Evolutionary conservation across 2,113 vertebrate genomes (phyloP).

Genomic region (Petrocephalus zakoni): DNA sequence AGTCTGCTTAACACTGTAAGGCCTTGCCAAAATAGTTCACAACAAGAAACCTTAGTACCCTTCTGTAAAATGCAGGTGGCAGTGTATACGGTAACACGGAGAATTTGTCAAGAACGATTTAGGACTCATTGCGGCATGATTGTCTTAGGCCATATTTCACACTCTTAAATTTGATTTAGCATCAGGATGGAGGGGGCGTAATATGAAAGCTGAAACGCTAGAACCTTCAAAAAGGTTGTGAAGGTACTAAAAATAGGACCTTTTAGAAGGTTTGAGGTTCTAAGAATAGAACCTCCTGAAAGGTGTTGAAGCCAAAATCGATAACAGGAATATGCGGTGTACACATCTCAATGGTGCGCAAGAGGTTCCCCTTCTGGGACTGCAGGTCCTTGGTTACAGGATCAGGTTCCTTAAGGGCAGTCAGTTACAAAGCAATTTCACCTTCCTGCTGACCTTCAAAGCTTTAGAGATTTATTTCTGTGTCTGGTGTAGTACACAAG

Average conservation of each 20-base stretch:
- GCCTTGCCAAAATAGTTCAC: not conserved
- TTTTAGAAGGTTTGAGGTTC: not conserved
- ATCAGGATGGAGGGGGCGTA: not conserved
- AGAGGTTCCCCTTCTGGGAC: not conserved
- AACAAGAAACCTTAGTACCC: not conserved
- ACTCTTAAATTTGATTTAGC: constrained; percentile 6
- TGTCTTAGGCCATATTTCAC: not conserved
- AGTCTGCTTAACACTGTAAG: not conserved
- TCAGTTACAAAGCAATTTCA: not conserved
- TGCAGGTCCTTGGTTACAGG: not conserved
- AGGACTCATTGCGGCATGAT: not conserved
- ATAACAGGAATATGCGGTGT: not conserved
- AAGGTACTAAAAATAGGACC: not conserved
- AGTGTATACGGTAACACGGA: not conserved
- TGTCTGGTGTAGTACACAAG: not conserved
- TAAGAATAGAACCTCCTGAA: not conserved
- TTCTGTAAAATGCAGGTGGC: not conserved
- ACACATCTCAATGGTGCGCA: not conserved
- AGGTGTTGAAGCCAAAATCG: not conserved
- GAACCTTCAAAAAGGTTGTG: not conserved
- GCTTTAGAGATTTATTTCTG: not conserved
- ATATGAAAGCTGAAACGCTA: not conserved
- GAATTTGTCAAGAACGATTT: not conserved
- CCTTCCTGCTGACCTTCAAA: not conserved
- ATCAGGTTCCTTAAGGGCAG: not conserved